phyloP scores from a whole-genome alignment of 2,888 invertebrate species.

The Hypolimnas misippus region DNA sequence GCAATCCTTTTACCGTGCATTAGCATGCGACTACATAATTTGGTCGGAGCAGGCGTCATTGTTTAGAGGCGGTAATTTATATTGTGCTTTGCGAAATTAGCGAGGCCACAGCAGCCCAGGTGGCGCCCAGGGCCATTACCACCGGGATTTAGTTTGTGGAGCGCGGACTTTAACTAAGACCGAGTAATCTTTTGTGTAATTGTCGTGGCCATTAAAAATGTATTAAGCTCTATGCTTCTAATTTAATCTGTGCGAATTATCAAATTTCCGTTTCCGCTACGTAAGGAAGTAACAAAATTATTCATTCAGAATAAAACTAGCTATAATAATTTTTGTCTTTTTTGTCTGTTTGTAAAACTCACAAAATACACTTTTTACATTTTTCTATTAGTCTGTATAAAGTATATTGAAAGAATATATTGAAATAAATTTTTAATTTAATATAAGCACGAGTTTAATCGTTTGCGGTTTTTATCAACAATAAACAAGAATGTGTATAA shows the following conservation, averaged over 20 bases:
- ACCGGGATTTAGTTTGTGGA: conserved; percentile 65
- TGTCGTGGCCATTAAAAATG: conserved; percentile 70
- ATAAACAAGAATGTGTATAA: background rate
- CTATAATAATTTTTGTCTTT: too few relatives aligned
- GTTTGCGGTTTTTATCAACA: too few relatives aligned
- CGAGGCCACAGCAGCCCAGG: conserved; percentile 63
- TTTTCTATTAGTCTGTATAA: too few relatives aligned
- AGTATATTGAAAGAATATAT: too few relatives aligned
- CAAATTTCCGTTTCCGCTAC: conserved; percentile 17
- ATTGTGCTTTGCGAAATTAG: conserved; percentile 76
- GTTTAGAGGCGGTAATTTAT: conserved; percentile 76
- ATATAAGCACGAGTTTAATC: too few relatives aligned
- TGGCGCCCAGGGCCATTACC: conserved; percentile 69
- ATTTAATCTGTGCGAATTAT: conserved; percentile 39
- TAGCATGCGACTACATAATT: conserved; percentile 59
- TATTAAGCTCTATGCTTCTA: conserved; percentile 53
- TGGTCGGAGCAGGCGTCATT: conserved; percentile 60
- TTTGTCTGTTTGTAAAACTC: background rate
- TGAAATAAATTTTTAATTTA: too few relatives aligned
- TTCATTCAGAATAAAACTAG: background rate
- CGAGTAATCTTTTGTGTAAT: conserved; percentile 67
- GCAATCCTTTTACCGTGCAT: conserved; percentile 63
- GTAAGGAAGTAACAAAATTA: background rate
- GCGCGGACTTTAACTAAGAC: conserved; percentile 56
- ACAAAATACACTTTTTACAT: too few relatives aligned